phyloP scores from a whole-genome alignment of 2,113 vertebrate species.

The Lycaon pictus region DNA sequence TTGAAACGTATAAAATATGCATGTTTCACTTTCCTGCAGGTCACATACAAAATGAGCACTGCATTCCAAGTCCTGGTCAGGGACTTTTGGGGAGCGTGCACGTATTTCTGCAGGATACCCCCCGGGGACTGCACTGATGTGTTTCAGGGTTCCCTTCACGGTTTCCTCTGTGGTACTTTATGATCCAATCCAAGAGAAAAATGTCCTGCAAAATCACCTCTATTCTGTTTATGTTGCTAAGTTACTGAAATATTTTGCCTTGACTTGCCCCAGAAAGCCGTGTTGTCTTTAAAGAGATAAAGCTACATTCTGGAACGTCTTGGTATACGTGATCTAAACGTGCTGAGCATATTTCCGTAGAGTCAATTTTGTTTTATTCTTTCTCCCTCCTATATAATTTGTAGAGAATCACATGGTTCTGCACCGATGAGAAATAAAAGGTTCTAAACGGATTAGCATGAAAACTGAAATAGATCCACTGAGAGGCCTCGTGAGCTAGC shows the following conservation, averaged over 20 bases:
- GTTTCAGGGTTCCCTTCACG: background rate
- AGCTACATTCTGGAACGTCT: background rate
- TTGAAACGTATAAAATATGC: background rate
- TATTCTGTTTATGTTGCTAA: constrained; percentile 61
- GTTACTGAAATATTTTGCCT: constrained; percentile 55
- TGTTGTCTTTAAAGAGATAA: constrained; percentile 50
- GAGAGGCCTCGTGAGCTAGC: background rate
- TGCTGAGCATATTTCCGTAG: background rate
- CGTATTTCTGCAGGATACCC: accelerated
- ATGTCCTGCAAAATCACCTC: background rate
- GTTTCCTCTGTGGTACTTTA: background rate
- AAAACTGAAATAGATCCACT: background rate
- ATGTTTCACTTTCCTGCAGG: background rate
- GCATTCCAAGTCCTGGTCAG: background rate
- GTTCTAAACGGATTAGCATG: background rate
- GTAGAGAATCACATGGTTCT: background rate
- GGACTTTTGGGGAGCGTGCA: accelerated
- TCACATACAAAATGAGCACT: background rate
- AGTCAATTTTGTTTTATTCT: background rate
- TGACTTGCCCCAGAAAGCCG: constrained; percentile 53
- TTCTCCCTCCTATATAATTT: background rate
- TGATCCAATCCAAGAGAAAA: background rate
- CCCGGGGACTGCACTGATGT: accelerated
- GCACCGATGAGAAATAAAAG: background rate
- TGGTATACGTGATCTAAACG: background rate